Percentiles rank a stretch among this genome's conserved stretches.
phyloP scores from a whole-genome alignment of 2,888 invertebrate species.

The Clunio marinus region DNA sequence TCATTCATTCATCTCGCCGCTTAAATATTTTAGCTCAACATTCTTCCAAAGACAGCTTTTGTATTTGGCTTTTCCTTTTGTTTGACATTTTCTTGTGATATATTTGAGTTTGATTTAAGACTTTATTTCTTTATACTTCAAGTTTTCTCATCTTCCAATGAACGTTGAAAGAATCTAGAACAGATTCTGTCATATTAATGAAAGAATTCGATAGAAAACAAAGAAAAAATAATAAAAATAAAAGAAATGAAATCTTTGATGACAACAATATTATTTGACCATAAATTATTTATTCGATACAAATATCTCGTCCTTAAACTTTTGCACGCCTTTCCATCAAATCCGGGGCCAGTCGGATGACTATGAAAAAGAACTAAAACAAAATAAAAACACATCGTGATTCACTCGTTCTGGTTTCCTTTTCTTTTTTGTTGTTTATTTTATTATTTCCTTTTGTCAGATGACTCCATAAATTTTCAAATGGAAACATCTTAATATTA shows the following conservation, averaged over 20 bases:
- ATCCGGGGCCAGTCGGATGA: background rate
- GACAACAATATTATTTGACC: constrained; percentile 14
- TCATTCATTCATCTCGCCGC: background rate
- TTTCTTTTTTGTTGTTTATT: no score
- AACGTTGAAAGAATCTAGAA: background rate
- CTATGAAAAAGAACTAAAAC: background rate
- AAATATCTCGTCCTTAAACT: background rate
- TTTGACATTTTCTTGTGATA: constrained; percentile 8
- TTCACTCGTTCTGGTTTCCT: no score
- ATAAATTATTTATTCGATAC: constrained; percentile 29
- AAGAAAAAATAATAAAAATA: no score
- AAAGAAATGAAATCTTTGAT: constrained; percentile 2
- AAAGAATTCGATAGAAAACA: no score
- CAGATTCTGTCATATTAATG: no score
- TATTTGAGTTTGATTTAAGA: constrained; percentile 21
- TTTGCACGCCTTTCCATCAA: constrained; percentile 10
- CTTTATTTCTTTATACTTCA: constrained; percentile 1
- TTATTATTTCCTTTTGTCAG: constrained; percentile 15
- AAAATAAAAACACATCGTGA: background rate
- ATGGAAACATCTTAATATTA: constrained; percentile 34
- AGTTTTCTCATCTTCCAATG: background rate
- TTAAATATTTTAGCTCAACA: background rate
- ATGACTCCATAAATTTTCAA: constrained; percentile 35
- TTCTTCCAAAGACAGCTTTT: constrained; percentile 16
- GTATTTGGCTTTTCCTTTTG: background rate